Evolutionary conservation across 2,888 invertebrate species (phyloP).

Genomic region (Odontomyia ornata): DNA sequence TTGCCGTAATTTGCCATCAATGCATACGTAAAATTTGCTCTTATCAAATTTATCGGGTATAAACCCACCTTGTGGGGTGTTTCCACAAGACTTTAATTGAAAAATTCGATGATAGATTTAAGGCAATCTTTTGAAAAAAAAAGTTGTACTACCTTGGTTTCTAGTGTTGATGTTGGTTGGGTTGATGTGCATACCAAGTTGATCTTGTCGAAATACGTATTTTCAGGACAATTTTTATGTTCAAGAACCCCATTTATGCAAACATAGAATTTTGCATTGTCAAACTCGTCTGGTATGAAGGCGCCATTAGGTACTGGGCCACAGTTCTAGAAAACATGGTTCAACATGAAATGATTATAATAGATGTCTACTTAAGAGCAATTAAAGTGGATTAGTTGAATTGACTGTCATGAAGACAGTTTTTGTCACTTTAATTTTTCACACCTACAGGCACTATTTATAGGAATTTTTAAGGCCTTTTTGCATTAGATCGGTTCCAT

Average conservation of each 20-base stretch:
- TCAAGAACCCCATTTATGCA: not conserved
- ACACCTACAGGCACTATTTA: no score
- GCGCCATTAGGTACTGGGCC: not conserved
- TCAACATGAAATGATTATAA: no score
- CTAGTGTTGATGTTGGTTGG: not conserved
- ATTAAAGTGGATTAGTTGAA: no score
- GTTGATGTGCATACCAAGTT: not conserved
- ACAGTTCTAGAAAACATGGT: not conserved
- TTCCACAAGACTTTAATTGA: slow-evolving; percentile 3
- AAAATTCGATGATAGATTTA: not conserved
- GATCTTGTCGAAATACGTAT: not conserved
- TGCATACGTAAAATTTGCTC: slow-evolving; percentile 24
- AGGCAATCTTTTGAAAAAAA: not conserved
- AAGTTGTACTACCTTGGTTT: not conserved
- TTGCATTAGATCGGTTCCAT: no score
- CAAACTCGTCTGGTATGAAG: not conserved
- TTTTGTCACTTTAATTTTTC: no score
- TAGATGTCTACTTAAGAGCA: no score
- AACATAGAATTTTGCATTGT: not conserved
- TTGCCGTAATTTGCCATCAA: slow-evolving; percentile 16
- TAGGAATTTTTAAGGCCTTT: no score
- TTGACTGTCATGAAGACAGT: no score
- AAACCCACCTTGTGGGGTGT: not conserved
- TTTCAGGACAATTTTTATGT: not conserved
- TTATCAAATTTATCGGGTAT: slow-evolving; percentile 23